Conservation (phyloP, 1,140 invertebrate genomes). For the Pogonomyrmex barbatus region DNA sequence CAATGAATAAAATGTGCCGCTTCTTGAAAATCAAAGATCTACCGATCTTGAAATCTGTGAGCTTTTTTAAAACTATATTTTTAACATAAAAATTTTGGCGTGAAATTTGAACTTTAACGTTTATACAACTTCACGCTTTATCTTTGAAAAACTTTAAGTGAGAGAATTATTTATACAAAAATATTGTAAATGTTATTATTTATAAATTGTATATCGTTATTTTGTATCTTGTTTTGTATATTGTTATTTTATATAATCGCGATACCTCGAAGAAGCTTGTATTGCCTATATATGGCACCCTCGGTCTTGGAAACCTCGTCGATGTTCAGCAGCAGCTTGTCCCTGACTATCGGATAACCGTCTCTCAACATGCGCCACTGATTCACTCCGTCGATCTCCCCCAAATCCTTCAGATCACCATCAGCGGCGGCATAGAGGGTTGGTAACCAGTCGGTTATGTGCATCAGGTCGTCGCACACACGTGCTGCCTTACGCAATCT, state of each 20-base stretch:
- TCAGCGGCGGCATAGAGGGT: constrained; percentile 88
- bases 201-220: neutral
- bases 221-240: neutral
- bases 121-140: neutral
- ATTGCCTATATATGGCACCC: constrained; percentile 82
- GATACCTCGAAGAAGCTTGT: constrained; percentile 86
- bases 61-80: neutral
- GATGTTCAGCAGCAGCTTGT: constrained; percentile 84
- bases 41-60: neutral
- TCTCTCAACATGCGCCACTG: constrained; percentile 87
- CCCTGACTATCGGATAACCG: constrained; percentile 76
- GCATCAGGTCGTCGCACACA: constrained; percentile 87
- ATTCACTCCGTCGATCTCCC: constrained; percentile 87
- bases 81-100: neutral
- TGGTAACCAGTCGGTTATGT: constrained; percentile 91
- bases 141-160: neutral
- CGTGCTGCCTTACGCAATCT: constrained; percentile 84
- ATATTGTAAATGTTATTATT: neutral
- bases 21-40: neutral
- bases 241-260: neutral
- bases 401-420: constrained; percentile 84
- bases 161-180: constrained; percentile 4
- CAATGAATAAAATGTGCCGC: neutral
- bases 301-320: constrained; percentile 85
- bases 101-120: neutral